Percentiles rank a stretch among this genome's conserved stretches.
phyloP scores from a whole-genome alignment of 2,113 vertebrate genomes.

The Alaudala cheleensis region DNA sequence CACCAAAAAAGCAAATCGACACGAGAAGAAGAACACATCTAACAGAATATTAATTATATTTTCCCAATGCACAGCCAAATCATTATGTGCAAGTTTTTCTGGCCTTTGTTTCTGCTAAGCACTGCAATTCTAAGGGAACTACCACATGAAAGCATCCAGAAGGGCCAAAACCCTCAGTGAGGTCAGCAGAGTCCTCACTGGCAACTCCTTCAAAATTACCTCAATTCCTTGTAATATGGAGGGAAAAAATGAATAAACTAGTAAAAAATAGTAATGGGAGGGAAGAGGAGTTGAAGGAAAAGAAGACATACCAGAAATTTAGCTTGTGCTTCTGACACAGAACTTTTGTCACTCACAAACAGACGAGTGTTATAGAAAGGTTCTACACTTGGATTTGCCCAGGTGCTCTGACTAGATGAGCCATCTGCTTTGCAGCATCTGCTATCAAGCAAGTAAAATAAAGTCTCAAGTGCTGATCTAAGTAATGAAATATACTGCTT shows the following conservation, averaged over 20 bases:
- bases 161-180: background rate
- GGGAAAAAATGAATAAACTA: background rate
- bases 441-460: background rate
- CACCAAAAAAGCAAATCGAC: background rate
- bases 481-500: background rate
- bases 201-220: background rate
- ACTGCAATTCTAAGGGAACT: background rate
- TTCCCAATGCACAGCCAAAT: background rate
- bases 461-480: background rate
- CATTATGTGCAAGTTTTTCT: background rate
- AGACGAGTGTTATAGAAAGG: background rate
- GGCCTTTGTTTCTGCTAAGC: background rate
- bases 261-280: background rate
- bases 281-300: background rate
- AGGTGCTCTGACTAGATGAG: background rate
- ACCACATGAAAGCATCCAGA: background rate
- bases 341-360: background rate
- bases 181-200: background rate
- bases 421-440: background rate
- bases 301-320: background rate
- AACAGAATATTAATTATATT: background rate
- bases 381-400: background rate
- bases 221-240: background rate
- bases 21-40: background rate
- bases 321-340: background rate